Evolutionary conservation across 2,888 invertebrate species (phyloP).

Genomic region (Leptura quadrifasciata): DNA sequence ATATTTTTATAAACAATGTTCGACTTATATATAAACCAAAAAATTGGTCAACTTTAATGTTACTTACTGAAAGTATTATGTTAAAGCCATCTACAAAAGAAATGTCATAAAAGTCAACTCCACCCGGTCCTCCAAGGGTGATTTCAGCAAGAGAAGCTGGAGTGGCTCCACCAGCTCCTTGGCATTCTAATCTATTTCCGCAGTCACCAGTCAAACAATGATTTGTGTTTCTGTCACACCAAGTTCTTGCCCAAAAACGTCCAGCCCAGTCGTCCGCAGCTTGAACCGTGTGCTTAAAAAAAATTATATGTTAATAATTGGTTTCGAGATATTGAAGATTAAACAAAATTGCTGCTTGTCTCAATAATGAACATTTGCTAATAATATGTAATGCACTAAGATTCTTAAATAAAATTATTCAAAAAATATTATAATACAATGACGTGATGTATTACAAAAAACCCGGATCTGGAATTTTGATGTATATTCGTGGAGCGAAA

Average conservation of each 20-base stretch:
- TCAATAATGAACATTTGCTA: too few relatives aligned
- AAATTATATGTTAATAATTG: not conserved
- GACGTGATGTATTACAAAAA: too few relatives aligned
- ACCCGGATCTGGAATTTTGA: too few relatives aligned
- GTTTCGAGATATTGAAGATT: too few relatives aligned
- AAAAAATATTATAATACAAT: too few relatives aligned
- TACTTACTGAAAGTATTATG: conserved; percentile 66
- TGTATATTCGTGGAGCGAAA: too few relatives aligned
- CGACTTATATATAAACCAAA: too few relatives aligned
- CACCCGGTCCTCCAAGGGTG: conserved; percentile 69
- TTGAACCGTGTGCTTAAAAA: conserved; percentile 53
- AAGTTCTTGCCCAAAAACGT: conserved; percentile 73
- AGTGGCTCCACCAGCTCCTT: conserved; percentile 72
- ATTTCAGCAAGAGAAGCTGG: conserved; percentile 73
- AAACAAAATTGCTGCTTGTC: too few relatives aligned
- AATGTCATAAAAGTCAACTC: conserved; percentile 74
- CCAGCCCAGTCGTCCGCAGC: conserved; percentile 71
- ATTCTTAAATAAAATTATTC: too few relatives aligned
- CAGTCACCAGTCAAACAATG: conserved; percentile 72
- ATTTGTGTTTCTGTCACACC: conserved; percentile 67
- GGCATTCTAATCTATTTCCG: conserved; percentile 71
- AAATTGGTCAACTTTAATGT: not conserved
- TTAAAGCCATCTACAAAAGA: conserved; percentile 76
- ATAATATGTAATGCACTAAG: too few relatives aligned
- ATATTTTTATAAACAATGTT: not conserved